These are phyloP conservation scores for Telenomus remus DNA, from an alignment of 1,140 invertebrate species.

Conservation along the genomic window DNA sequence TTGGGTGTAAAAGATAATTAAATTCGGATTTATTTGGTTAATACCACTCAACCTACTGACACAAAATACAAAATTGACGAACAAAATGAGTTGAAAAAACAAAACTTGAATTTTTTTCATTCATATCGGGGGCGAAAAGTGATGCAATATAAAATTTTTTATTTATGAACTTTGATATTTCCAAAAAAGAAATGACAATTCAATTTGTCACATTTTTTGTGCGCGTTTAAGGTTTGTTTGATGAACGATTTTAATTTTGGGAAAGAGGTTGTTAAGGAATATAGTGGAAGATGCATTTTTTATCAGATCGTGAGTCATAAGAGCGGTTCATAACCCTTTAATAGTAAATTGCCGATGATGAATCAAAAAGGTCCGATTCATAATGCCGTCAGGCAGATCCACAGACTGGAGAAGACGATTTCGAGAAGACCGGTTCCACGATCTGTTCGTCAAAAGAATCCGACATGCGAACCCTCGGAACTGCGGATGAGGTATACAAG, in stretches of 20 bases:
- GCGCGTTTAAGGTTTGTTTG: too few species aligned
- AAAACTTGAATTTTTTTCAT: too few species aligned
- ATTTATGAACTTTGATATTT: too few species aligned
- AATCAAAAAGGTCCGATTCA: slow-evolving; percentile 45
- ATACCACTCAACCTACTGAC: too few species aligned
- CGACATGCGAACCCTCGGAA: slow-evolving; percentile 43
- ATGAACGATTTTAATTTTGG: slow-evolving; percentile 4
- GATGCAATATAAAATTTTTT: too few species aligned
- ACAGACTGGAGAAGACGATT: slow-evolving; percentile 19
- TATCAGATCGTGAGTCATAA: slow-evolving; percentile 33
- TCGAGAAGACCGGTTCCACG: slow-evolving; percentile 48
- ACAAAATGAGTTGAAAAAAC: too few species aligned
- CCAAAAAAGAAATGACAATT: too few species aligned
- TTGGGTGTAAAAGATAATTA: too few species aligned
- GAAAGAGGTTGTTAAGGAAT: slow-evolving; percentile 29
- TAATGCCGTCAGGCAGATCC: slow-evolving; percentile 9
- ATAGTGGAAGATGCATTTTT: slow-evolving; percentile 18
- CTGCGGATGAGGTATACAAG: slow-evolving; percentile 54
- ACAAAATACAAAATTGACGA: too few species aligned
- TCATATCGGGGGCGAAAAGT: too few species aligned
- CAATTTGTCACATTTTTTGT: too few species aligned
- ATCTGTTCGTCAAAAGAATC: slow-evolving; percentile 31
- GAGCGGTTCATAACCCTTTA: slow-evolving; percentile 11
- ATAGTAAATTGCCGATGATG: slow-evolving; percentile 44
- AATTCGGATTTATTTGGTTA: too few species aligned